A percentile compares a stretch with the other conserved stretches of the same genome.
Evolutionary conservation across 2,113 vertebrate species (phyloP).

Genomic region (Syngnathus floridae): DNA sequence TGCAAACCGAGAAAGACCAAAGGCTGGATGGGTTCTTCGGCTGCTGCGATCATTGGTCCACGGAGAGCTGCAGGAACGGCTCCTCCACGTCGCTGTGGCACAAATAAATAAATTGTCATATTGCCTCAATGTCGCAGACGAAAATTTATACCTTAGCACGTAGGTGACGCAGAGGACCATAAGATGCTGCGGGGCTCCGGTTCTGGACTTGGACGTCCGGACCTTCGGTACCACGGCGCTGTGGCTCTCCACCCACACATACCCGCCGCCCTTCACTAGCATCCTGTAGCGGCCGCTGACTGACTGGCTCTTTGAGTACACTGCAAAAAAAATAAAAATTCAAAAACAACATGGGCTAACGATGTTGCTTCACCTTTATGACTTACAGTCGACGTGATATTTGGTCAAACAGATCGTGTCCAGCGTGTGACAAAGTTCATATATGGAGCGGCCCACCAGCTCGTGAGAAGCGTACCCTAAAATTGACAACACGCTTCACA

Average conservation of each 20-base stretch:
- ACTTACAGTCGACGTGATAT: constrained; percentile 87
- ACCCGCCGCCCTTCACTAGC: constrained; percentile 88
- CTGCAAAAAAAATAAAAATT: constrained; percentile 51
- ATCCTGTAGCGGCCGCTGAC: constrained; percentile 88
- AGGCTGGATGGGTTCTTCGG: background rate
- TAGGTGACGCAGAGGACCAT: constrained; percentile 90
- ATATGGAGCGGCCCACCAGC: constrained; percentile 83
- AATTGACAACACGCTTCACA: constrained; percentile 78
- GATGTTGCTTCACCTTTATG: background rate
- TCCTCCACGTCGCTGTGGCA: constrained; percentile 57
- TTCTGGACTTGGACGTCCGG: constrained; percentile 74
- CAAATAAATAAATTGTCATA: background rate
- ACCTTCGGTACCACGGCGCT: constrained; percentile 83
- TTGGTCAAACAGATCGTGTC: constrained; percentile 82
- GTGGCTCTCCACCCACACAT: constrained; percentile 91
- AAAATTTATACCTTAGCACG: constrained; percentile 77
- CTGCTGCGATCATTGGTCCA: constrained; percentile 38
- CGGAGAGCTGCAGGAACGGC: constrained; percentile 49
- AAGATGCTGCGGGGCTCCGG: constrained; percentile 77
- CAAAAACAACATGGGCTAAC: background rate
- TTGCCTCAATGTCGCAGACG: background rate
- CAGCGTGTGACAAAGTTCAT: constrained; percentile 86
- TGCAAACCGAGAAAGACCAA: background rate
- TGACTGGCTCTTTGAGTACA: constrained; percentile 87
- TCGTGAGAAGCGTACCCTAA: constrained; percentile 86